These are phyloP conservation scores for Cichlasoma orientale DNA, from an alignment of 2,797 vertebrate genomes.

Conservation along the genomic window DNA sequence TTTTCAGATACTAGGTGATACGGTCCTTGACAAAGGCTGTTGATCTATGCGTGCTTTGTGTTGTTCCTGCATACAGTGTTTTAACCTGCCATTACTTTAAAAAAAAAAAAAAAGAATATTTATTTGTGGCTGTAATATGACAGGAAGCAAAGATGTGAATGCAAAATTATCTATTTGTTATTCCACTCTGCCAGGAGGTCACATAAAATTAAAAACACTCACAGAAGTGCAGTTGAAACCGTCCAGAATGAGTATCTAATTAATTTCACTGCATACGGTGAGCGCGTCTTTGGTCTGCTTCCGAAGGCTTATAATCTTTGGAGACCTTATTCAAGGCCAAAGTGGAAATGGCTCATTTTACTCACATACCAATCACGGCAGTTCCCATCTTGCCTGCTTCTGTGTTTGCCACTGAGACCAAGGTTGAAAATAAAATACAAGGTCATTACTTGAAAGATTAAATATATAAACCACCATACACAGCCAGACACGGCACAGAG, in stretches of 20 bases:
- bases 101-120: slow-evolving; percentile 29
- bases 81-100: slow-evolving; percentile 52
- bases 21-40: neutral
- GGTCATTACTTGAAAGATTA: slow-evolving; percentile 48
- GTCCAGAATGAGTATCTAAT: slow-evolving; percentile 78
- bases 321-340: slow-evolving; percentile 75
- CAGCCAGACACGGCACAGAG: neutral
- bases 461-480: neutral
- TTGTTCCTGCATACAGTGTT: slow-evolving; percentile 29
- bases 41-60: slow-evolving; percentile 3
- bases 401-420: slow-evolving; percentile 54
- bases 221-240: slow-evolving; percentile 70
- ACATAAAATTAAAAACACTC: slow-evolving; percentile 73
- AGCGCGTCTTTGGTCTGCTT: slow-evolving; percentile 63
- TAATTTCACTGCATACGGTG: slow-evolving; percentile 66
- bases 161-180: slow-evolving; percentile 69
- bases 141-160: slow-evolving; percentile 59
- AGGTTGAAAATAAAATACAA: slow-evolving; percentile 72
- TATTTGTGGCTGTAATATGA: slow-evolving; percentile 47
- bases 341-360: slow-evolving; percentile 65
- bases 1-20: neutral
- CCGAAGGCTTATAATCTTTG: slow-evolving; percentile 67
- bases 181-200: slow-evolving; percentile 67
- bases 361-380: slow-evolving; percentile 64
- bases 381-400: slow-evolving; percentile 68